These are phyloP conservation scores for Leptarthrus brevirostris DNA, from an alignment of 2,888 invertebrate species.

Conservation along the genomic window DNA sequence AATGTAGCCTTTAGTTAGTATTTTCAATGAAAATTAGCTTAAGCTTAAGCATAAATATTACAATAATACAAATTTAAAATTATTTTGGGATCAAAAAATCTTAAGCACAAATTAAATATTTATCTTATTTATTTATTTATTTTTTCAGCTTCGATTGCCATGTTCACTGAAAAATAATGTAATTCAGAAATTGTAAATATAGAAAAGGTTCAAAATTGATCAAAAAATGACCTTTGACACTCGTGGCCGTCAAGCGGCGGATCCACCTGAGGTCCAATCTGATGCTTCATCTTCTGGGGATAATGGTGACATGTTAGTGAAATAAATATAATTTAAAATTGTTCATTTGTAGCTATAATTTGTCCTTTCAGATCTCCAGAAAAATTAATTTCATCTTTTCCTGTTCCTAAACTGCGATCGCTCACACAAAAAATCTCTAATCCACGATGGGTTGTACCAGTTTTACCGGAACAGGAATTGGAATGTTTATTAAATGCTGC, in stretches of 20 bases:
- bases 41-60: too few species aligned
- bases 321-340: neutral
- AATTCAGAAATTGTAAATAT: conserved; percentile 31
- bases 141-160: conserved; percentile 35
- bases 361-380: conserved; percentile 62
- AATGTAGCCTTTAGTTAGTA: too few species aligned
- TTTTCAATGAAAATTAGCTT: too few species aligned
- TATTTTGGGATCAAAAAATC: too few species aligned
- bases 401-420: conserved; percentile 84
- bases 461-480: conserved; percentile 94
- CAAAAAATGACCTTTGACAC: conserved; percentile 65
- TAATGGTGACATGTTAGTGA: conserved; percentile 54
- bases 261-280: conserved; percentile 56
- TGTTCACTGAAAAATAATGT: conserved; percentile 34
- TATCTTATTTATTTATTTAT: too few species aligned
- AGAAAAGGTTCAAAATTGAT: conserved; percentile 41
- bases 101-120: too few species aligned
- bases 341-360: too few species aligned
- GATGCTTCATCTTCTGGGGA: conserved; percentile 56
- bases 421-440: conserved; percentile 96
- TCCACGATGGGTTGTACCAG: conserved; percentile 97
- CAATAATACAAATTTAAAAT: too few species aligned
- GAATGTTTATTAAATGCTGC: conserved; percentile 91
- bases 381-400: conserved; percentile 73
- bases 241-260: conserved; percentile 61